Percentiles rank a stretch among this genome's conserved stretches.
phyloP scores from a whole-genome alignment of 2,797 vertebrate species.

The Fringilla coelebs region DNA sequence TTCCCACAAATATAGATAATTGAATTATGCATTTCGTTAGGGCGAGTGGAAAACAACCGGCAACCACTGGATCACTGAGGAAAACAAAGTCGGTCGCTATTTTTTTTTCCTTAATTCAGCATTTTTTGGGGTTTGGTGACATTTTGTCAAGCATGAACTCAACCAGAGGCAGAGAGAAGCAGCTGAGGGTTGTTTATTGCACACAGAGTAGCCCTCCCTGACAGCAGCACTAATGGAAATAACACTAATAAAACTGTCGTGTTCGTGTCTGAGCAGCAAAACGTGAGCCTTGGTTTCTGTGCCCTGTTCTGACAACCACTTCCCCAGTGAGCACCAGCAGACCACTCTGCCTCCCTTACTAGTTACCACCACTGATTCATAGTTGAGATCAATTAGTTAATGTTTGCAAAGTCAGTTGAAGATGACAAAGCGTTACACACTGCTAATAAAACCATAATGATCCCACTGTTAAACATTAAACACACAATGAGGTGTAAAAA shows the following conservation, averaged over 20 bases:
- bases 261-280: neutral
- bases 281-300: neutral
- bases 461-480: conserved; percentile 56
- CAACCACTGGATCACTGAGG: neutral
- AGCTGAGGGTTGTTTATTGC: neutral
- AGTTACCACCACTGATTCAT: neutral
- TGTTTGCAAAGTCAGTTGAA: conserved; percentile 56
- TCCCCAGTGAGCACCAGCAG: neutral
- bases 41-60: neutral
- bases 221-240: neutral
- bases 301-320: neutral
- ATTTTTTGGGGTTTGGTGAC: neutral
- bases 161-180: neutral
- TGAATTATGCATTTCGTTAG: neutral
- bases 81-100: neutral
- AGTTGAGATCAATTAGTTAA: conserved; percentile 32
- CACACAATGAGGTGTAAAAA: neutral
- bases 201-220: neutral
- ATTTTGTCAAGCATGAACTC: neutral
- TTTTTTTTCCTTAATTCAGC: neutral
- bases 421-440: conserved; percentile 11
- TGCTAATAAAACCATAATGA: conserved; percentile 53
- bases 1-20: neutral
- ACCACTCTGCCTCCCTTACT: neutral
- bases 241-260: neutral